These are phyloP conservation scores for Rhodeus uyekii DNA, from an alignment of 2,797 vertebrate species.

Conservation along the genomic window DNA sequence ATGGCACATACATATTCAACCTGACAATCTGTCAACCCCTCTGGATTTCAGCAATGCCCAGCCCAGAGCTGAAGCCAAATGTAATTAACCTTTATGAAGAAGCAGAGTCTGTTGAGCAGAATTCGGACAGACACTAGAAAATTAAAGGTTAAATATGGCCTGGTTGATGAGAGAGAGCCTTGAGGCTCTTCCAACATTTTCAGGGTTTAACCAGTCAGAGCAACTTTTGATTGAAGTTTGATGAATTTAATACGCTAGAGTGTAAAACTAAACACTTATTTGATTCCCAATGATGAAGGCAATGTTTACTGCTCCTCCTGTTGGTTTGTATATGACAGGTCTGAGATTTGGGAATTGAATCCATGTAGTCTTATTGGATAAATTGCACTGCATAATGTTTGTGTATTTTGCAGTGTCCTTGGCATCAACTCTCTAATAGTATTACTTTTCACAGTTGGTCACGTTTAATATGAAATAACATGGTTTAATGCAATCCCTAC, in stretches of 20 bases:
- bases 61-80: slow-evolving; percentile 56
- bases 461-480: slow-evolving; percentile 9
- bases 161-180: slow-evolving; percentile 29
- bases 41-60: slow-evolving; percentile 31
- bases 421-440: slow-evolving; percentile 19
- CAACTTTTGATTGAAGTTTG: slow-evolving; percentile 31
- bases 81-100: slow-evolving; percentile 63
- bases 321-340: neutral
- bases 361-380: neutral
- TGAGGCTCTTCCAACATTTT: slow-evolving; percentile 25
- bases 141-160: slow-evolving; percentile 48
- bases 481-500: slow-evolving; percentile 21
- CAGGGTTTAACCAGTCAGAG: slow-evolving; percentile 15
- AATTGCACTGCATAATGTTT: slow-evolving; percentile 7
- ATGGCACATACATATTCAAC: slow-evolving; percentile 51
- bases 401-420: slow-evolving; percentile 22
- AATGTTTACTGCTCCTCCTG: neutral
- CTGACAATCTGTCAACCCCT: slow-evolving; percentile 46
- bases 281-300: slow-evolving; percentile 2
- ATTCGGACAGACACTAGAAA: slow-evolving; percentile 45
- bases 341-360: slow-evolving; percentile 9
- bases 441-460: slow-evolving; percentile 28
- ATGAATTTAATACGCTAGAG: slow-evolving; percentile 7
- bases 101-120: slow-evolving; percentile 47
- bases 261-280: slow-evolving; percentile 5